Conservation (phyloP, 2,888 invertebrate species). For the Cataglyphis rosenhaueri region DNA sequence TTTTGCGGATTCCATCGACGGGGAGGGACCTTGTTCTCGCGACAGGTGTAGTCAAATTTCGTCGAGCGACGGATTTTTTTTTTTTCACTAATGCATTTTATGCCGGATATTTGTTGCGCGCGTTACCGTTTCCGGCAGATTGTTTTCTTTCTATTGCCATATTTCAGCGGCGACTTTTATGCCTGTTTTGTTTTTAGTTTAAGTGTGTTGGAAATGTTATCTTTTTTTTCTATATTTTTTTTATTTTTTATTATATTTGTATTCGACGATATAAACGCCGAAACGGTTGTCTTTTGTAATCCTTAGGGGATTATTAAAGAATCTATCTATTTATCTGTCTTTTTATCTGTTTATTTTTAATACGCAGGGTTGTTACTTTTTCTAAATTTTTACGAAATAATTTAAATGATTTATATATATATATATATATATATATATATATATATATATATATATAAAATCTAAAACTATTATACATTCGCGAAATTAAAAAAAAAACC, state of each 20-base stretch:
- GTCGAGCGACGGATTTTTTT: conserved; percentile 52
- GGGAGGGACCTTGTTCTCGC: background rate
- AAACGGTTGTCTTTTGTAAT: too few relatives aligned
- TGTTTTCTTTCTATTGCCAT: conserved; percentile 46
- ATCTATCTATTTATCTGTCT: too few relatives aligned
- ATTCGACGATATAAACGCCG: too few relatives aligned
- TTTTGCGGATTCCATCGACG: conserved; percentile 37
- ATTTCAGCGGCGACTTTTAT: background rate
- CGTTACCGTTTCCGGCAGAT: conserved; percentile 50
- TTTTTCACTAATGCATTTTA: conserved; percentile 36
- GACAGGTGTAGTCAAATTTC: conserved; percentile 58
- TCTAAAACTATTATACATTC: background rate
- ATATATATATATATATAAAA: background rate
- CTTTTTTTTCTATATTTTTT: too few relatives aligned
- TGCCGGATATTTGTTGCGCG: conserved; percentile 50
- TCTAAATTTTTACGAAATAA: background rate
- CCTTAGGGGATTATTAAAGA: too few relatives aligned
- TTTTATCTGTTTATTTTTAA: background rate
- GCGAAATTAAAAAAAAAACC: background rate
- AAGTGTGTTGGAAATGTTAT: too few relatives aligned
- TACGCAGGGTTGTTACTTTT: background rate
- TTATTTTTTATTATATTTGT: too few relatives aligned
- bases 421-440: background rate
- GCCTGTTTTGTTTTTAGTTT: background rate
- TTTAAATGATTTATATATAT: background rate